phyloP scores from a whole-genome alignment of 2,797 vertebrate species.

The Nannoperca australis region DNA sequence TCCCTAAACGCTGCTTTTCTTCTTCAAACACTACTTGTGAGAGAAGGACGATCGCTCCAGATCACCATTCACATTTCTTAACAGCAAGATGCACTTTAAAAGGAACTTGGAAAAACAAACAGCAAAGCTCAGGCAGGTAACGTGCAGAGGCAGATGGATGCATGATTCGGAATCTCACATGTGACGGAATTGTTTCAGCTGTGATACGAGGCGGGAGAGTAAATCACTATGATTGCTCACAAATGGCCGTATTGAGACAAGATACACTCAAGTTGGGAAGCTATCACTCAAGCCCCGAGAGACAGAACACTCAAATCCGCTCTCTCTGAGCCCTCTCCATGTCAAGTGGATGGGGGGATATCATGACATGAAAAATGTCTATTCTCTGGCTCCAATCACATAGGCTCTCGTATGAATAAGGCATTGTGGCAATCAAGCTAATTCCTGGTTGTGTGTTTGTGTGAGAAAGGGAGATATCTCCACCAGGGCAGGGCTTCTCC shows the following conservation, averaged over 20 bases:
- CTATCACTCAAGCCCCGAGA: constrained; percentile 79
- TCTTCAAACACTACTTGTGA: constrained; percentile 6
- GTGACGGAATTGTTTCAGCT: constrained; percentile 64
- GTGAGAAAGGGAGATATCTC: constrained; percentile 56
- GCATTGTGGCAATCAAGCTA: constrained; percentile 82
- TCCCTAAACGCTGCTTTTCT: not conserved
- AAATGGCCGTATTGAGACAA: constrained; percentile 69
- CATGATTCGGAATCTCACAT: constrained; percentile 50
- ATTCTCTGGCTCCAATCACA: constrained; percentile 79
- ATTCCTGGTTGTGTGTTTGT: constrained; percentile 65
- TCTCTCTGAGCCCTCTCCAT: constrained; percentile 68
- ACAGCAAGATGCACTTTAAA: constrained; percentile 21
- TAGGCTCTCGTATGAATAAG: constrained; percentile 71
- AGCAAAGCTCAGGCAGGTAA: constrained; percentile 39
- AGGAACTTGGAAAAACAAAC: constrained; percentile 42
- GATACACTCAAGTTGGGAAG: constrained; percentile 77
- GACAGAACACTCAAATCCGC: constrained; percentile 75
- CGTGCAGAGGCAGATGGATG: constrained; percentile 23
- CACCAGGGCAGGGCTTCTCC: constrained; percentile 76
- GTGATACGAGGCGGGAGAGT: constrained; percentile 58
- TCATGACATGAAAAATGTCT: constrained; percentile 72
- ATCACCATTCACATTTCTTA: constrained; percentile 27
- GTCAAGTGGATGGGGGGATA: constrained; percentile 71
- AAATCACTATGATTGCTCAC: constrained; percentile 76
- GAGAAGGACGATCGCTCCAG: constrained; percentile 6